Evolutionary conservation across 2,797 vertebrate species (phyloP).

Genomic region (Leptatherina wallacei): DNA sequence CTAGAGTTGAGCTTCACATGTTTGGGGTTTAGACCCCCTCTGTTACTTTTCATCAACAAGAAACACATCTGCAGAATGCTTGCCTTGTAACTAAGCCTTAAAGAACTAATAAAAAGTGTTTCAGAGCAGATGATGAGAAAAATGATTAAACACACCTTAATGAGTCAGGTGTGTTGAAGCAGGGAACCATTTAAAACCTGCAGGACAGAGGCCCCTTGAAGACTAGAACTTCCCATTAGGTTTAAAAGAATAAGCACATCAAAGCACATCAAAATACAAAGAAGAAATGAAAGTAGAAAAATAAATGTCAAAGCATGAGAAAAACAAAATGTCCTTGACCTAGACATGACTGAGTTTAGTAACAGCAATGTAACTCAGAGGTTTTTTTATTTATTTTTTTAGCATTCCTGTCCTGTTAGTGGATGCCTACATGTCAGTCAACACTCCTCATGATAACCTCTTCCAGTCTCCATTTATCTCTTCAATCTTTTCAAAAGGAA

Average conservation of each 20-base stretch:
- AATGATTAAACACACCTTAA: not conserved
- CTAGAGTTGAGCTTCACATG: not conserved
- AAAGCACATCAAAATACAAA: conserved; percentile 3
- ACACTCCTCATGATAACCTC: conserved; percentile 7
- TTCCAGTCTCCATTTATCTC: conserved; percentile 7
- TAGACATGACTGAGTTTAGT: conserved; percentile 30
- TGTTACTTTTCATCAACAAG: not conserved
- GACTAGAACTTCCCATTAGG: not conserved
- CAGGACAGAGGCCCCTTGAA: too few relatives aligned
- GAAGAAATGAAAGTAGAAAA: not conserved
- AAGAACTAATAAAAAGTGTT: not conserved
- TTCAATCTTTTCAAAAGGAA: not conserved
- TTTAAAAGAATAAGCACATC: conserved; percentile 5
- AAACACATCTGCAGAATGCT: not conserved
- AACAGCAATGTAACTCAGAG: conserved; percentile 54
- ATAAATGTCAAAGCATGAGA: not conserved
- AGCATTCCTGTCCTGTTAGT: conserved; percentile 21
- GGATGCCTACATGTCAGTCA: not conserved
- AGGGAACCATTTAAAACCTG: too few relatives aligned
- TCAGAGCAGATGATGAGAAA: not conserved
- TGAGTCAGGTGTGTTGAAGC: too few relatives aligned
- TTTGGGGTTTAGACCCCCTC: not conserved
- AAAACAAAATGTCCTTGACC: conserved; percentile 11
- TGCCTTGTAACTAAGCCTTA: too few relatives aligned
- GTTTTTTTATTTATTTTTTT: conserved; percentile 42